A percentile compares a stretch with the other conserved stretches of the same genome.
phyloP scores from a whole-genome alignment of 2,888 invertebrate species.

The Colletes collaris region DNA sequence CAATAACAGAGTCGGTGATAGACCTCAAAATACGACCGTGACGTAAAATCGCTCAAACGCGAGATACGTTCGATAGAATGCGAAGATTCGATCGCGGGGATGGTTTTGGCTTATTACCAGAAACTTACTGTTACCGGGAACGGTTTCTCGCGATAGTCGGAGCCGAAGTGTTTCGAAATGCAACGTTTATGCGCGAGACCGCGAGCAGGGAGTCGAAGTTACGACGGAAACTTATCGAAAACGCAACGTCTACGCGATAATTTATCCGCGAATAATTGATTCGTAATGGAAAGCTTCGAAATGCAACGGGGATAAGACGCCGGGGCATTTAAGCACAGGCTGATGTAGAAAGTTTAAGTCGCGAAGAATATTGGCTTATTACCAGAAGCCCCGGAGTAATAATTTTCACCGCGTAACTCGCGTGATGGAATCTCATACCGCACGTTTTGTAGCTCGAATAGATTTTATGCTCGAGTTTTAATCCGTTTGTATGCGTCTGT shows the following conservation, averaged over 20 bases:
- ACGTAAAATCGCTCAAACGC: constrained; percentile 3
- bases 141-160: no score
- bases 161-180: no score
- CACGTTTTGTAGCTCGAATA: no score
- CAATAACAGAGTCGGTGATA: constrained; percentile 16
- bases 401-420: background rate
- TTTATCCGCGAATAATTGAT: constrained; percentile 1
- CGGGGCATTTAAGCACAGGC: background rate
- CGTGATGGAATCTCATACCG: no score
- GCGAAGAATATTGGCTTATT: constrained; percentile 14
- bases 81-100: constrained; percentile 4
- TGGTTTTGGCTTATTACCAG: constrained; percentile 29
- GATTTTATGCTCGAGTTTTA: no score
- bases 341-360: background rate
- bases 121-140: background rate
- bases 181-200: no score
- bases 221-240: background rate
- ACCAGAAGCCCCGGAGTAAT: constrained; percentile 7
- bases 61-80: constrained; percentile 14
- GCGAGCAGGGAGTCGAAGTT: no score
- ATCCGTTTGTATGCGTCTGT: background rate
- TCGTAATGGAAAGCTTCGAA: no score
- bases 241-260: constrained; percentile 27
- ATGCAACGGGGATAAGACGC: background rate
- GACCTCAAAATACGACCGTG: constrained; percentile 14